phyloP scores from a whole-genome alignment of 37 sponge, comb jelly and placozoan genomes.

The Dysidea cf. avara region DNA sequence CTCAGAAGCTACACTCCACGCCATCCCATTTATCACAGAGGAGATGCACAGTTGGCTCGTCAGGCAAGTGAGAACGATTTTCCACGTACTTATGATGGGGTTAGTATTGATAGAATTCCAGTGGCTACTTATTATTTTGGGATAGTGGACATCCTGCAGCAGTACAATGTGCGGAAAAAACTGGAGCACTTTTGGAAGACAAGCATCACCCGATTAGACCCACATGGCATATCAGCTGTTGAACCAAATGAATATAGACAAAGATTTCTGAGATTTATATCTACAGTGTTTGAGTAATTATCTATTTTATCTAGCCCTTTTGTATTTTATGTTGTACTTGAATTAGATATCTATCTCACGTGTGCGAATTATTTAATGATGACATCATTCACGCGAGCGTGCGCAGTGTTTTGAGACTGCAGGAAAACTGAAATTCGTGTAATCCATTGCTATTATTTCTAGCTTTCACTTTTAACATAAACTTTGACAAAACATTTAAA shows the following conservation, averaged over 20 bases:
- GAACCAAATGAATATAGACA: conserved; percentile 58
- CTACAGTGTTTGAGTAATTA: conserved; percentile 37
- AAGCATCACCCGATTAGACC: conserved; percentile 41
- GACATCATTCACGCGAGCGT: too few species aligned
- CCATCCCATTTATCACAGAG: conserved; percentile 29
- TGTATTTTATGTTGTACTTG: too few species aligned
- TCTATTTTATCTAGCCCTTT: background rate
- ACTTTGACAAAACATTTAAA: too few species aligned
- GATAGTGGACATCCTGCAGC: conserved; percentile 87
- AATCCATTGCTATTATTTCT: too few species aligned
- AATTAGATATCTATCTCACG: too few species aligned
- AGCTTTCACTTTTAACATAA: too few species aligned
- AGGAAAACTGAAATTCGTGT: too few species aligned
- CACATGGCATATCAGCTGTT: conserved; percentile 65
- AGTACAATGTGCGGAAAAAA: conserved; percentile 77
- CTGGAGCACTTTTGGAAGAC: conserved; percentile 75
- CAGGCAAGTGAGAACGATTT: background rate
- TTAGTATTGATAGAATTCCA: conserved; percentile 6
- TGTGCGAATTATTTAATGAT: too few species aligned
- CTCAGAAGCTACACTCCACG: conserved; percentile 43
- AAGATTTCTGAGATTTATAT: conserved; percentile 66
- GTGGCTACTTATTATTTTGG: conserved; percentile 78
- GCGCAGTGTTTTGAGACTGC: too few species aligned
- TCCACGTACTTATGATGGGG: background rate
- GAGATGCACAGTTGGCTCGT: background rate